phyloP scores from a whole-genome alignment of 2,888 invertebrate species.

The Drosophila pegasa region DNA sequence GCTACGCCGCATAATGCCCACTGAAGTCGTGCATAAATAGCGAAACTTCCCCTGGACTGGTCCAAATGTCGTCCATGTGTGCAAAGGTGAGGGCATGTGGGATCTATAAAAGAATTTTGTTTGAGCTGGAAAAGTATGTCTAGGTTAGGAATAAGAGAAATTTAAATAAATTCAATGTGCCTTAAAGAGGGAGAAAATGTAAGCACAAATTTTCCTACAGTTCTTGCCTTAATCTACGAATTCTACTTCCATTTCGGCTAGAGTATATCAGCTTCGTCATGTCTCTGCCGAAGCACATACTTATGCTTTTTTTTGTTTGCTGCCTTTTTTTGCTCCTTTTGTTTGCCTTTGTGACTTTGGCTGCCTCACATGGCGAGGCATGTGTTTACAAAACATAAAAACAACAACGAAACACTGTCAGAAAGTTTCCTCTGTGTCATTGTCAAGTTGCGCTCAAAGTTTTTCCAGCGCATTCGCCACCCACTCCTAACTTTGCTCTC shows the following conservation, averaged over 20 bases:
- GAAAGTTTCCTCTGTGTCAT: constrained; percentile 73
- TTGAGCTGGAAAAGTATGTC: no score
- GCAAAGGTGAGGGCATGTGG: background rate
- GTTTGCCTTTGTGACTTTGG: constrained; percentile 51
- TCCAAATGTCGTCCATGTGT: background rate
- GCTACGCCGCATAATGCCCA: background rate
- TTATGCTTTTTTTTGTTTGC: constrained; percentile 19
- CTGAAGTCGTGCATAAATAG: constrained; percentile 9
- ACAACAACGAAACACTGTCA: constrained; percentile 62
- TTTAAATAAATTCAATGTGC: background rate
- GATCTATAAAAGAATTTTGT: no score
- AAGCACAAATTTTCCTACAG: no score
- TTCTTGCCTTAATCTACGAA: no score
- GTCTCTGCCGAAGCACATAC: constrained; percentile 4
- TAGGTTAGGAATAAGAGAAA: background rate
- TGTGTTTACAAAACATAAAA: constrained; percentile 73
- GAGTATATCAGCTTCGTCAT: constrained; percentile 36
- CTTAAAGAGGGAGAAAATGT: background rate
- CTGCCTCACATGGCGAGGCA: constrained; percentile 57
- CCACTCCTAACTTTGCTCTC: background rate
- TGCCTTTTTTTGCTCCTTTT: constrained; percentile 5
- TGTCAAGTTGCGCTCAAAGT: constrained; percentile 75
- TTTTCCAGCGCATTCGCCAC: constrained; percentile 29
- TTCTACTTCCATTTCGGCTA: background rate
- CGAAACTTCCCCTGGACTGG: background rate